Conservation (phyloP, 2,113 vertebrate genomes). For the Oceanodroma tethys region DNA sequence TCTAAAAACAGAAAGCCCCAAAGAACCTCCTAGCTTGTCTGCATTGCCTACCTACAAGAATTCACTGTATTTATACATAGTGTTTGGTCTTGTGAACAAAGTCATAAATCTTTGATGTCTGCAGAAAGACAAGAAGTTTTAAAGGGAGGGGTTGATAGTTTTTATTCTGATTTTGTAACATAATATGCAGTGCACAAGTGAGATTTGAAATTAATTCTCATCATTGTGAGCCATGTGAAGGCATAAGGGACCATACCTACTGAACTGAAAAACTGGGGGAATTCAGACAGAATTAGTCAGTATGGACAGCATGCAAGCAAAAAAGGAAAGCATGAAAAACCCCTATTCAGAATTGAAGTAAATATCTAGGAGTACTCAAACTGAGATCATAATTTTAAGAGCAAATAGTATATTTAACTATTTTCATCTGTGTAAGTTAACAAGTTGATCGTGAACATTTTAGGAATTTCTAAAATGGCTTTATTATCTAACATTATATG, state of each 20-base stretch:
- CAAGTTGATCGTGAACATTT: not conserved
- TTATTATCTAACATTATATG: not conserved
- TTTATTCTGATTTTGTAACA: not conserved
- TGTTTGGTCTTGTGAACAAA: not conserved
- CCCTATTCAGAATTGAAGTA: not conserved
- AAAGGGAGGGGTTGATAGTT: not conserved
- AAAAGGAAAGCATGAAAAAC: not conserved
- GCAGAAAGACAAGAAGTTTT: not conserved
- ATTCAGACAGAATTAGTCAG: not conserved
- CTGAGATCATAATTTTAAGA: not conserved
- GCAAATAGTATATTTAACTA: not conserved
- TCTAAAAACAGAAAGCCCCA: not conserved
- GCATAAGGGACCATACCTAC: not conserved
- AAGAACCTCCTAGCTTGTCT: not conserved
- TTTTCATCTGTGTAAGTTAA: not conserved
- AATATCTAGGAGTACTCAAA: not conserved
- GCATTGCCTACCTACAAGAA: not conserved
- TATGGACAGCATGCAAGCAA: not conserved
- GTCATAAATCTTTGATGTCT: not conserved
- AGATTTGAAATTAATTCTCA: not conserved
- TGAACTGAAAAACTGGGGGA: not conserved
- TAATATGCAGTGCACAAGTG: not conserved
- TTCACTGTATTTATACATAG: fast-evolving
- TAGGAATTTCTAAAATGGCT: not conserved
- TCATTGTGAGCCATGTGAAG: not conserved